Evolutionary conservation across 2,113 vertebrate species (phyloP), one percentile per base, ranked within the genome.

Genomic region (Elephantulus edwardii): DNA sequence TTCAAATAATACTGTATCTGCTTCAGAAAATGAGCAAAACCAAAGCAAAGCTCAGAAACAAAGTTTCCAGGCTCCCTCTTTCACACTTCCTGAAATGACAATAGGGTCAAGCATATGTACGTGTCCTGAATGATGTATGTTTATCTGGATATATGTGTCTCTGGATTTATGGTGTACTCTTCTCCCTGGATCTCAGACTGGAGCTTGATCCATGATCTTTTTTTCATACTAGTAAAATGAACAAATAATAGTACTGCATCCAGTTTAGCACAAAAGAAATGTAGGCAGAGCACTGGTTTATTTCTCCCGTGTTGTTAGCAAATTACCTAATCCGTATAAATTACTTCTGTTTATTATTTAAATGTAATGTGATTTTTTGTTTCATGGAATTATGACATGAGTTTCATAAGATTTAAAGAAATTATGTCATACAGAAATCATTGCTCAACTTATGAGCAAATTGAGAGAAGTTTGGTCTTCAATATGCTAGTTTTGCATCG

Each of bases 21-120:
- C 79, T 80, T 33, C 79, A 86, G 26, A 89, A 95, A 80, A 83
- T 80, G 70, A 92, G 56, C 79, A 86, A 79, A 91, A 76, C 56
- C 68, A 46, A 35, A 90, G 50, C 75, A 88, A 79, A 90, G 72
- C 64, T 77, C 58, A 19, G 1, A 24, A 86, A 71, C 64, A 91
- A 93, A 82, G 66, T 89, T 92, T 66, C 20, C 44, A 44, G 75
- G 52, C 52, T 83, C 52, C 38, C 84, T 77, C 30, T 86, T 80
- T 76, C 48, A 76, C 12, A 42, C 66, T 71, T 82, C 24, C 28
- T 44, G n/a, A 68, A 54, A 54, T 46, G n/a, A 38, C 42, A 48
- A 48, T 79, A 58, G 79, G 56, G 76, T 77, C 88, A 52, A 42
- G 22, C n/a, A n/a, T 62, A 30, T 81, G 60, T 38, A 40, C 22